Percentiles rank a stretch among this genome's conserved stretches.
Conservation (phyloP, 2,888 invertebrate species). For the Autographa pulchrina region DNA sequence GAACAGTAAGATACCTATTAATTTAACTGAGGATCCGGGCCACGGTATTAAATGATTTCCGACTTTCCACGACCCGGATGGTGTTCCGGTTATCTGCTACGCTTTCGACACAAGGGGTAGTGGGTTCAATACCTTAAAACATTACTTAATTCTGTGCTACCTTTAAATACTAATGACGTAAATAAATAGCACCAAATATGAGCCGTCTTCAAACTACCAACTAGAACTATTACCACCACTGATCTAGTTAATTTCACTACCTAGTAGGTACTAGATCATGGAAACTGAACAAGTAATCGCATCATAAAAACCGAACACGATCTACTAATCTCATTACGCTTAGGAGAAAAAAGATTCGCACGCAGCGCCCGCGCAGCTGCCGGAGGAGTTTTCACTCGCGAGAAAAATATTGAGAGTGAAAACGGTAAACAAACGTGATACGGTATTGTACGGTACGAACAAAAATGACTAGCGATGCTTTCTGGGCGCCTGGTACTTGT, state of each 20-base stretch:
- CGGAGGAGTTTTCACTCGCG: constrained; percentile 81
- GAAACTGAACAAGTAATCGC: constrained; percentile 28
- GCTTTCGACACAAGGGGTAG: background rate
- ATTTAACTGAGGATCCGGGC: background rate
- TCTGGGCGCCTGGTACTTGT: background rate
- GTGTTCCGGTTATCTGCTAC: background rate
- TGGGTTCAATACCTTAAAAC: background rate
- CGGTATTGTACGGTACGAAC: constrained; percentile 70
- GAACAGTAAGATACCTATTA: constrained; percentile 5
- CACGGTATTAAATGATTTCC: constrained; percentile 3
- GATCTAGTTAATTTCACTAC: constrained; percentile 6
- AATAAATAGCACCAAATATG: no score
- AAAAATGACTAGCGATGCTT: constrained; percentile 23
- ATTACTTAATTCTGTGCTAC: no score
- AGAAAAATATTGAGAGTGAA: constrained; percentile 87
- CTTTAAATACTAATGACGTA: no score
- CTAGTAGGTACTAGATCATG: constrained; percentile 11
- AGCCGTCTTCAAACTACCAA: no score
- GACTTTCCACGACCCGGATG: constrained; percentile 7
- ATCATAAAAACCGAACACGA: constrained; percentile 43
- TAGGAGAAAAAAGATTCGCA: constrained; percentile 58
- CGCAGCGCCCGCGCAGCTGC: constrained; percentile 41
- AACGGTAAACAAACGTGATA: constrained; percentile 82
- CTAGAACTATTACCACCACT: no score
- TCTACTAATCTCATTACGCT: constrained; percentile 59